Evolutionary conservation across 92 coral and sea anemone genomes (phyloP), one percentile per base, ranked within the genome.

Genomic region (Epizoanthus stellaris): DNA sequence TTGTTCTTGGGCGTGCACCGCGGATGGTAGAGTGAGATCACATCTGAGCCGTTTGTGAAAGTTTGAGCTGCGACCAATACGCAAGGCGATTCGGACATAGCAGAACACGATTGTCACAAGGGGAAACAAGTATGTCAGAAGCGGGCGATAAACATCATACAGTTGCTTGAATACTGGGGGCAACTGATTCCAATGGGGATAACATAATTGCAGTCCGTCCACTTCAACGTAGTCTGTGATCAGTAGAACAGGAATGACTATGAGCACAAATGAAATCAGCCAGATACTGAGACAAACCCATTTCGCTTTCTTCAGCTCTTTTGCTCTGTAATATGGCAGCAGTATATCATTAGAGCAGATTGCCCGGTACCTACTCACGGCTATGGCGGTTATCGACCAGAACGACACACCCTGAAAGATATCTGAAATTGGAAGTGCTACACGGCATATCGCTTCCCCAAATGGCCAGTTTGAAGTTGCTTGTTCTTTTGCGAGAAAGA

Each of bases 391-490:
- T 17, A 88, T 88, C 8, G 91, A 88, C 62, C 87, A 80, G 52
- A 88, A 82, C 30, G 91, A 88, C 23, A 88, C 87, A 12, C 87
- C 91, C 34, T 88, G 85, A 34, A 88, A 88, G 8, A 88, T 75
- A 67, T 88, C 91, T 57, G 91, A 82, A 10, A 82, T 77, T 4
- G 91, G 91, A 53, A 82, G 58, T 17, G 79, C 72, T 4, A 69
- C 69, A 12, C 85, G 80, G 58, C 91, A 88, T 7, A 76, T 49
- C 39, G 76, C 23, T 12, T 82, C 91, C 12, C 87, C 91, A 12
- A 88, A 88, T 54, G 91, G 87, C 91, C 91, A 88, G 7, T 85
- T 75, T 20, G 13, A 16, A 39, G 75, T 84, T 34, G 81, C 70
- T 60, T 61, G 75, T 9, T 80, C 75, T 19, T 67, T 20, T 9